These are phyloP conservation scores for Stomorhina lunata DNA, from an alignment of 2,888 invertebrate genomes.

Conservation along the genomic window DNA sequence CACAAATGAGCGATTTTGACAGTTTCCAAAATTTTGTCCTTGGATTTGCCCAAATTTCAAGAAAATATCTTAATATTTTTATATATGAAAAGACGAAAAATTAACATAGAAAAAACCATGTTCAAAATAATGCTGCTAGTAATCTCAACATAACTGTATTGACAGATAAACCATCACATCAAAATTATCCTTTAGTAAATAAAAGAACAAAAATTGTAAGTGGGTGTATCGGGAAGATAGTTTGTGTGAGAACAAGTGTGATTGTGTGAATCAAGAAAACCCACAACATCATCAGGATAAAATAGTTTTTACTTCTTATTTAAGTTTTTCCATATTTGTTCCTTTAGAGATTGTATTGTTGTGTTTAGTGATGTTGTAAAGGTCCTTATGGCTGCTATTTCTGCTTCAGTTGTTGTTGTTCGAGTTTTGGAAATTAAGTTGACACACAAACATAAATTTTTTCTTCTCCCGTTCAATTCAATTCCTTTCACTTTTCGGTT, in stretches of 20 bases:
- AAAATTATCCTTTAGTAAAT: slow-evolving; percentile 50
- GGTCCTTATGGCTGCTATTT: slow-evolving; percentile 4
- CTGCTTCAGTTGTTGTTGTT: slow-evolving; percentile 22
- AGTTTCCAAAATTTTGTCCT: too few relatives aligned
- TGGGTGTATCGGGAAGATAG: too few relatives aligned
- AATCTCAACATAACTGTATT: too few relatives aligned
- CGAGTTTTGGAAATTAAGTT: slow-evolving; percentile 49
- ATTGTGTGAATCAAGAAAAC: slow-evolving; percentile 9
- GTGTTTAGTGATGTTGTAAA: slow-evolving; percentile 1
- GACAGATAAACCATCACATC: neutral
- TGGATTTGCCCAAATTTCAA: too few relatives aligned
- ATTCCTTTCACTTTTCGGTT: slow-evolving; percentile 37
- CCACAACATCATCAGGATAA: slow-evolving; percentile 34
- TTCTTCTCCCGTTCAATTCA: slow-evolving; percentile 51
- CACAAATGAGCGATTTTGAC: too few relatives aligned
- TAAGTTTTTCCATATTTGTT: neutral
- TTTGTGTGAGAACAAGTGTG: neutral
- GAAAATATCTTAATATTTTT: too few relatives aligned
- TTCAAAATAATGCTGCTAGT: too few relatives aligned
- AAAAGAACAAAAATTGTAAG: slow-evolving; percentile 8
- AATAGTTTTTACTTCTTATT: slow-evolving; percentile 49
- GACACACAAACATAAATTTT: slow-evolving; percentile 63
- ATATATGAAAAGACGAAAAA: too few relatives aligned
- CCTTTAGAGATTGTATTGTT: neutral
- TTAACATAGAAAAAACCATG: too few relatives aligned